Base-by-base conservation (phyloP, 1,140 invertebrate species). In the Melitaea cinxia region DNA sequence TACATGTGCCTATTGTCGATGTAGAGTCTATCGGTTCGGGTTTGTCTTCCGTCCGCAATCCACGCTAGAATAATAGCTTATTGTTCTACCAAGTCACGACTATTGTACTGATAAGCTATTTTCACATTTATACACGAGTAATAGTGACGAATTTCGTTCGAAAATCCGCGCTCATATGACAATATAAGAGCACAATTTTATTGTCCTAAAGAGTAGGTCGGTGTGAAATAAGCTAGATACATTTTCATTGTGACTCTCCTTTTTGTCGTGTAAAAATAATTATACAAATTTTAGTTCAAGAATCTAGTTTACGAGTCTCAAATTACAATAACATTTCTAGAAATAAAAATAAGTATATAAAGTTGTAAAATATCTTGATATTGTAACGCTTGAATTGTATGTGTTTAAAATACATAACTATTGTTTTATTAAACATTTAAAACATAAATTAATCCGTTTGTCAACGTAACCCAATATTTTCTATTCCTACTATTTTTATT, bases 21-120 rank as follows among this genome's bases (percentile, higher is more conserved):
- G 71, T 69, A n/a, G 23, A 35, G 42, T 57, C 42, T 39, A 37
- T 45, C n/a, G n/a, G 57, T 52, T 50, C 63, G 52, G 68, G 61
- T 50, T 49, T 62, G 63, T 66, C 71, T 67, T 73, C 71, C 64
- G 71, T 67, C 71, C 65, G 71, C 71, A 62, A 65, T 73, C 71
- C 63, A 54, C 59, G 28, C 28, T 49, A 60, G 57, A 54, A 73
- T 73, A 73, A 73, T 73, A 65, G 68, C 47, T 60, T 66, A 73
- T 73, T 73, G 71, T 73, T 73, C 65, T 65, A 59, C 19, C 39
- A 55, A 66, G 57, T 64, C 70, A 64, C 69, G 54, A 62, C 10
- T 24, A 14, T 4, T 19, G 4, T 19, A 56, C 42, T 56, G 28
- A n/a, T 12, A 56, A 4, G 14, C 49, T 10, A 26, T 57, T 57